Evolutionary conservation across 1,140 invertebrate species (phyloP), one percentile per base, ranked within the genome.

Genomic region (Lutraria rhynchaena): DNA sequence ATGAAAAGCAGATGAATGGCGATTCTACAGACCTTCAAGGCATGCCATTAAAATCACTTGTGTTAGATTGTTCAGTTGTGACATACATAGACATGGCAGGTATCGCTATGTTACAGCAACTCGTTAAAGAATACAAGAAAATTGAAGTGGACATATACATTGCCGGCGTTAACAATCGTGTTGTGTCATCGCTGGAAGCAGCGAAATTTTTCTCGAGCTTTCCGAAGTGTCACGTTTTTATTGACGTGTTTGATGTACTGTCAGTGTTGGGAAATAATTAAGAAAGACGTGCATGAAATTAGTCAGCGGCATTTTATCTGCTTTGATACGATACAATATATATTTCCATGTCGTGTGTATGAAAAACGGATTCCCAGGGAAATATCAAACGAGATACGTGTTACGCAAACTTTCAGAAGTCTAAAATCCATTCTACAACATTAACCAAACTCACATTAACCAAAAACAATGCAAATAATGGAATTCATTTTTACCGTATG

Each of bases 51-150:
- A 80, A 81, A 35, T 49, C 75, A n/a, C 17, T 86, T 27, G 85
- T 92, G 22, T 63, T 92, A 27, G 91, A 92, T 82, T 91, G 87
- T 77, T 85, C 84, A 19, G 75, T 81, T 24, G 85, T 91, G 60
- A 86, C 83, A 44, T 90, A 91, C 65, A 86, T 92, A 3, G 91
- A 92, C 78, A 73, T 85, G 24, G 82, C 81, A 15, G 91, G 90
- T 0, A 63, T 91, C 0, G 87, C 86, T 35, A 85, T 86, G 33
- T 67, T 92, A 5, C 55, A 71, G 57, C 82, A 86, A 67, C 74
- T 90, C 19, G 51, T 82, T 17, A 84, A 74, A 19, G 84, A 85
- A 60, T 87, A 86, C 61, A 58, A 63, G 27, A 44, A 51, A 3
- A 55, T 80, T 13, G 83, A 78, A 1, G 75, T 87, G 4, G 37